These are phyloP conservation scores for Holothuria leucospilota DNA, from an alignment of 53 echinoderm and acorn worm species.

Conservation along the genomic window DNA sequence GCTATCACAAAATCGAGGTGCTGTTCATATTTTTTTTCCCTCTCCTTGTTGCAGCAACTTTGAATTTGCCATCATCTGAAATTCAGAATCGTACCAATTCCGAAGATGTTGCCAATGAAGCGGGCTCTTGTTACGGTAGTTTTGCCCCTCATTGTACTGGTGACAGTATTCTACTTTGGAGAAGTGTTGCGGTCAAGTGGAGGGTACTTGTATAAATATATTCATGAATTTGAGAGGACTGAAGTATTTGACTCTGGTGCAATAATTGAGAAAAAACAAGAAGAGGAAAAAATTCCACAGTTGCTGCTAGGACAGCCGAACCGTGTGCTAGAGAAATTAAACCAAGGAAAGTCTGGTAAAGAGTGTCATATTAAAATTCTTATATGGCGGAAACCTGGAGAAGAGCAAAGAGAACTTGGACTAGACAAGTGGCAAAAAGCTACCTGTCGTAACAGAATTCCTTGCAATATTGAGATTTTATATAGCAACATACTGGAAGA, in stretches of 20 bases:
- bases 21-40: too few species aligned
- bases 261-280: not conserved
- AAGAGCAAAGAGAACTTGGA: slow-evolving; percentile 13
- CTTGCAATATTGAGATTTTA: slow-evolving; percentile 59
- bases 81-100: not conserved
- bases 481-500: slow-evolving; percentile 63
- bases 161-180: slow-evolving; percentile 18
- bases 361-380: slow-evolving; percentile 28
- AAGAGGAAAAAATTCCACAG: not conserved
- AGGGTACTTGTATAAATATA: slow-evolving; percentile 30
- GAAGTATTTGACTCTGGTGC: not conserved
- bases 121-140: slow-evolving; percentile 8
- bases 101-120: slow-evolving; percentile 6
- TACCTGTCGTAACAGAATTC: slow-evolving; percentile 18
- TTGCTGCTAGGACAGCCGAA: not conserved
- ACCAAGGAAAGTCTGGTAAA: not conserved
- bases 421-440: slow-evolving; percentile 39
- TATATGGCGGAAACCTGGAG: slow-evolving; percentile 28
- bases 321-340: slow-evolving; percentile 21
- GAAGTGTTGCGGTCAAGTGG: slow-evolving; percentile 23
- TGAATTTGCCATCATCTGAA: not conserved
- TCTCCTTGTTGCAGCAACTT: too few species aligned
- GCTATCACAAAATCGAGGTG: too few species aligned
- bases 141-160: slow-evolving; percentile 14
- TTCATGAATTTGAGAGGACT: slow-evolving; percentile 24